Evolutionary conservation across 2,113 vertebrate species (phyloP).

Genomic region (Alaudala cheleensis): DNA sequence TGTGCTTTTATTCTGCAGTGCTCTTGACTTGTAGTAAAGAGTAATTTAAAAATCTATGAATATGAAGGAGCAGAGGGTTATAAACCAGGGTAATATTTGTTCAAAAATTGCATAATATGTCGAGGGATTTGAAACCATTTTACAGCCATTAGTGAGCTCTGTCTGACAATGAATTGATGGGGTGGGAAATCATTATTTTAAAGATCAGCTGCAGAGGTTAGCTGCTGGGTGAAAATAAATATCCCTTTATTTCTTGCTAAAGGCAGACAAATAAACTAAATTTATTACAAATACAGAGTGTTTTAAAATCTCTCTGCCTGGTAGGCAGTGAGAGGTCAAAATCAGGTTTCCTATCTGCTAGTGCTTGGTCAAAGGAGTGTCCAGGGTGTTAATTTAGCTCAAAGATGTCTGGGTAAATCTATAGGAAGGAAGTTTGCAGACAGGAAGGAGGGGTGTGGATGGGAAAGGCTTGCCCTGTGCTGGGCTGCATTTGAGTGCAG

Average conservation of each 20-base stretch:
- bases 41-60: not conserved
- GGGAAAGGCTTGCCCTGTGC: slow-evolving; percentile 70
- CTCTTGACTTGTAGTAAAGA: not conserved
- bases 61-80: not conserved
- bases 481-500: slow-evolving; percentile 36
- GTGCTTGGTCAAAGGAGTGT: not conserved
- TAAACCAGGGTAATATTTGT: not conserved
- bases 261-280: not conserved
- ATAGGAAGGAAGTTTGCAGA: slow-evolving; percentile 75
- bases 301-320: not conserved
- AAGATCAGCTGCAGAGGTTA: not conserved
- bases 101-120: not conserved
- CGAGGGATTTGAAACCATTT: not conserved
- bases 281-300: not conserved
- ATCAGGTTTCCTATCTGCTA: slow-evolving; percentile 9
- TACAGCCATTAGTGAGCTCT: not conserved
- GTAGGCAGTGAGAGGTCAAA: not conserved
- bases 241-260: not conserved
- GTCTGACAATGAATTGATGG: not conserved
- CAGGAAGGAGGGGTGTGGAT: slow-evolving; percentile 78
- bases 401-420: slow-evolving; percentile 73
- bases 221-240: not conserved
- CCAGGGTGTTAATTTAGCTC: slow-evolving; percentile 52
- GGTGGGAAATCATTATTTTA: not conserved
- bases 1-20: not conserved